phyloP scores from a whole-genome alignment of 2,888 invertebrate genomes.

The Thereva unica region DNA sequence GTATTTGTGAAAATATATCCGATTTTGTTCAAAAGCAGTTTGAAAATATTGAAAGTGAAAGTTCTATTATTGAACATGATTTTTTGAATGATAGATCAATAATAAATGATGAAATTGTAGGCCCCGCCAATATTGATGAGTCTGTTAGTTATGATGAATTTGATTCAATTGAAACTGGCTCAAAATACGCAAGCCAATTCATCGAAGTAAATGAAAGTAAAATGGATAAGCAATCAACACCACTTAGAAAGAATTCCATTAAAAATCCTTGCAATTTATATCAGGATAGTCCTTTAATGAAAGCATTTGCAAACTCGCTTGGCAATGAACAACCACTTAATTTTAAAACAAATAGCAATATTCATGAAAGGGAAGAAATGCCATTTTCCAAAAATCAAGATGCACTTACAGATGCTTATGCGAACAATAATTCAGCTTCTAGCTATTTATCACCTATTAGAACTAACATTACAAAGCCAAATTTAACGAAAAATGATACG shows the following conservation, averaged over 20 bases:
- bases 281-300: conserved; percentile 14
- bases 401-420: neutral
- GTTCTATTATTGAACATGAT: conserved; percentile 4
- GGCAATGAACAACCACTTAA: neutral
- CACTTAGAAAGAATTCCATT: conserved; percentile 5
- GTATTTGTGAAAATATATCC: conserved; percentile 25
- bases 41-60: neutral
- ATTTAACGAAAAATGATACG: neutral
- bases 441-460: no score
- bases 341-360: neutral
- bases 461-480: no score
- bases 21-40: conserved; percentile 16
- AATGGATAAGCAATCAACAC: conserved; percentile 33
- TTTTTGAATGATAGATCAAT: conserved; percentile 1
- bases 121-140: neutral
- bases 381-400: neutral
- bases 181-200: conserved; percentile 38
- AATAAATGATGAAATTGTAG: neutral
- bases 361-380: neutral
- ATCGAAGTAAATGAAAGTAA: conserved; percentile 13
- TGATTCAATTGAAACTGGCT: conserved; percentile 20
- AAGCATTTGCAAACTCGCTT: conserved; percentile 6
- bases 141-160: conserved; percentile 4
- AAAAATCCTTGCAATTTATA: neutral
- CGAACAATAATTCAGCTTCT: neutral